Percentiles rank a stretch among this genome's conserved stretches.
These are phyloP conservation scores for Limnothrissa miodon DNA, from an alignment of 2,113 vertebrate species.

Conservation along the genomic window DNA sequence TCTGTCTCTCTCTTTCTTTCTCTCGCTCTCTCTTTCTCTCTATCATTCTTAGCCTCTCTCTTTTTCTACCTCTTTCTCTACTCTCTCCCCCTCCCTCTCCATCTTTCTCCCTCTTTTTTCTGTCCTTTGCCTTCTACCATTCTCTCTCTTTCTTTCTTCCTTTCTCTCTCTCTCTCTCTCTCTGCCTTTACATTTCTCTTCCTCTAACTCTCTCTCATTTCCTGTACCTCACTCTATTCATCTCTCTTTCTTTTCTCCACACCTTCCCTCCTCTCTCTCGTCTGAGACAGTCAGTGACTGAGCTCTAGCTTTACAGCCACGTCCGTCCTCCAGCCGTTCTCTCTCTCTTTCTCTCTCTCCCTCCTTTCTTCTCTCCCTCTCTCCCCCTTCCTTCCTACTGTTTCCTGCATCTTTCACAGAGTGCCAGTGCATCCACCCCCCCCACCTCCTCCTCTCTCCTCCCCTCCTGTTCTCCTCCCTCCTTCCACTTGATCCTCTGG, in stretches of 20 bases:
- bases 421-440: background rate
- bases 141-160: slow-evolving; percentile 14
- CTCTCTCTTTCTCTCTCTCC: background rate
- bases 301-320: background rate
- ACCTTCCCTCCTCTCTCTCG: background rate
- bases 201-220: background rate
- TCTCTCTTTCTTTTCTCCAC: background rate
- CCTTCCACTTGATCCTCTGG: background rate
- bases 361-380: background rate
- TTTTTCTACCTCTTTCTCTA: background rate
- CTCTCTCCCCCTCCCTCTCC: background rate
- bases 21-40: background rate
- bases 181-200: background rate
- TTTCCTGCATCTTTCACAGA: background rate
- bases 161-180: background rate
- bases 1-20: background rate
- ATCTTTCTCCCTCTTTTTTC: slow-evolving; percentile 8
- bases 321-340: background rate
- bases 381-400: background rate
- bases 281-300: background rate
- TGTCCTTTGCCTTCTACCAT: too few relatives aligned
- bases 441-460: background rate
- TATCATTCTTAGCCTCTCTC: background rate
- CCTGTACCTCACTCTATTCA: too few relatives aligned
- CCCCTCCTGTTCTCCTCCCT: background rate